phyloP scores from a whole-genome alignment of 2,797 vertebrate species.

The Chaetophractus vellerosus region DNA sequence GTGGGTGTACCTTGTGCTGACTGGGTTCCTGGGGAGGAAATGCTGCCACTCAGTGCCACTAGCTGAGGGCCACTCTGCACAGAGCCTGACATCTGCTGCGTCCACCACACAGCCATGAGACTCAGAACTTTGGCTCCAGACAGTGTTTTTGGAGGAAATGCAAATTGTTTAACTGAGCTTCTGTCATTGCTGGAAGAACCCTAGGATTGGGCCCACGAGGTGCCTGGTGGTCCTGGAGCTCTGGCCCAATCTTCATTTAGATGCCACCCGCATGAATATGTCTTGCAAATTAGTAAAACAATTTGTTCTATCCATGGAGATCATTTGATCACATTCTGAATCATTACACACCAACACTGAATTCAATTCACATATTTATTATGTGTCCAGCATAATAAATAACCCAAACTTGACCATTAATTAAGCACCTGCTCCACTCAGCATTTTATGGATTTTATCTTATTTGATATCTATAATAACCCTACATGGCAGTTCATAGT shows the following conservation, averaged over 20 bases:
- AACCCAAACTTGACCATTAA: neutral
- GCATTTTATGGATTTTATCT: neutral
- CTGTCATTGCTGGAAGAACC: neutral
- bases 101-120: neutral
- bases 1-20: neutral
- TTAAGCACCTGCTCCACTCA: neutral
- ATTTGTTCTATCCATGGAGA: neutral
- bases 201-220: neutral
- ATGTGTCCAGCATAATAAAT: neutral
- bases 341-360: neutral
- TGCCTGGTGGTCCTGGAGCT: neutral
- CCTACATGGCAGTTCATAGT: neutral
- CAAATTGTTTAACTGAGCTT: neutral
- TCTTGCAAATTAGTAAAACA: neutral
- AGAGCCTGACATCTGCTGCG: neutral
- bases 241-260: neutral
- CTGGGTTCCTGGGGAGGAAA: neutral
- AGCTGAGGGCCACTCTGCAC: neutral
- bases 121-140: neutral
- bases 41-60: neutral
- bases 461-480: constrained; percentile 39
- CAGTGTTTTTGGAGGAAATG: neutral
- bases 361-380: neutral
- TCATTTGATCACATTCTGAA: neutral
- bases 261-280: neutral